Evolutionary conservation across 2,797 vertebrate genomes (phyloP).

Genomic region (Scolopax bukidnonensis): DNA sequence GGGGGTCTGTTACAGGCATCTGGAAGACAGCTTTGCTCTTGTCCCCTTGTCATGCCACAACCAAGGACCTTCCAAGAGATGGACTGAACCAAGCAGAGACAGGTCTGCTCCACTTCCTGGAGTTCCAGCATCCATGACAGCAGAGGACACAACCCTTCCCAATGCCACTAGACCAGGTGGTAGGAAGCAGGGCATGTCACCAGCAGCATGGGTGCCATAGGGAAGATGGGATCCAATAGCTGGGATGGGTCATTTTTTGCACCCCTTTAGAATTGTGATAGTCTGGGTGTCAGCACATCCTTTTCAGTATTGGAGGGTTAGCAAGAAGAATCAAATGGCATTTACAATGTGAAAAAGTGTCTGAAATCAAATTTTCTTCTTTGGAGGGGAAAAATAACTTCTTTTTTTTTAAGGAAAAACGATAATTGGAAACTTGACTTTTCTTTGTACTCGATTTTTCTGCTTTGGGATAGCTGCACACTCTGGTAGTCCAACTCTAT

Average conservation of each 20-base stretch:
- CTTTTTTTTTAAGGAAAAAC: not conserved
- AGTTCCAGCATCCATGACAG: fast-evolving
- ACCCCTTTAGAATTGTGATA: not conserved
- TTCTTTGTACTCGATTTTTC: not conserved
- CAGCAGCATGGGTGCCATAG: not conserved
- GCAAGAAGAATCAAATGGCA: not conserved
- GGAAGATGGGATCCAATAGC: not conserved
- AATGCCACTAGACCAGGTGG: too few species aligned
- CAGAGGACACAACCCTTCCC: not conserved
- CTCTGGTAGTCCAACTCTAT: not conserved
- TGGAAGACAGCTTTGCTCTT: not conserved
- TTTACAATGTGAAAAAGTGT: not conserved
- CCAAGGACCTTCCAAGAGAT: not conserved
- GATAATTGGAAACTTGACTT: not conserved
- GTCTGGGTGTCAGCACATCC: not conserved
- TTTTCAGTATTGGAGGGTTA: fast-evolving
- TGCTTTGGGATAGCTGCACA: not conserved
- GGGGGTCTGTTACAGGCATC: not conserved
- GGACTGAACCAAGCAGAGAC: not conserved
- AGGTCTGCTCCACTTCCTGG: not conserved
- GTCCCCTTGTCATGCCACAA: not conserved
- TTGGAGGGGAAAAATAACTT: not conserved
- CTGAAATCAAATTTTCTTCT: not conserved
- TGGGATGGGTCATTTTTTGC: not conserved
- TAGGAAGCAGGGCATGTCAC: fast-evolving